Base-by-base conservation (phyloP, 2,888 invertebrate species). In the Eupeodes latifasciatus region DNA sequence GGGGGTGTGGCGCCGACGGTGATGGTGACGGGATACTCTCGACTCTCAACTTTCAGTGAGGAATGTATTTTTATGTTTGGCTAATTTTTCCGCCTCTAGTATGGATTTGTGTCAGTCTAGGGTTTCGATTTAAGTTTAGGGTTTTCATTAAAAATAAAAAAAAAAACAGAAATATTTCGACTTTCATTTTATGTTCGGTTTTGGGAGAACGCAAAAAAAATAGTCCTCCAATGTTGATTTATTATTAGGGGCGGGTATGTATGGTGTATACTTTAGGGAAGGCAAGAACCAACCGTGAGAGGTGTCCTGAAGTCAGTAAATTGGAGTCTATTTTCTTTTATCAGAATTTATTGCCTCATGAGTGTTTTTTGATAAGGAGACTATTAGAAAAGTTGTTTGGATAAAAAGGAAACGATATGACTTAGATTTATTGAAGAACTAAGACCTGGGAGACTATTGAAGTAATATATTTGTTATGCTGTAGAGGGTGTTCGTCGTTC, bases 41-140 rank as follows among this genome's bases (percentile, higher is more conserved):
- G 16, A 10, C 16, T 40, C 40, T 9, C 40, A 9, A 40, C 40
- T 40, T 40, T 40, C 9, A 40, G 34, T 12, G 57, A 27, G 57
- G 4, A 16, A 40, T 40, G 27, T 72, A 27, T 51, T 57, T 66
- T 59, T 67, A n/a, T 64, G 57, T 81, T 85, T 59, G 66, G 59
- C 72, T 81, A 66, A 64, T 71, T 76, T 81, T 55, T 47, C 53
- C 44, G 80, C 40, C 62, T 74, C 36, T 72, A 72, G 55, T 72
- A 64, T 61, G 81, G 81, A 88, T 84, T 84, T 75, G 83, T 83
- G 83, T 83, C 77, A 77, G 62, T 62, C 55, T 61, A 51, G 11
- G 64, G 51, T 49, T 62, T 79, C 71, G 59, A 51, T 78, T 78
- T 82, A 34, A 72, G 72, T 55, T 71, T 71, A 40, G 55, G 72